These are phyloP conservation scores for Chelon auratus DNA, from an alignment of 2,797 vertebrate genomes.

Conservation along the genomic window DNA sequence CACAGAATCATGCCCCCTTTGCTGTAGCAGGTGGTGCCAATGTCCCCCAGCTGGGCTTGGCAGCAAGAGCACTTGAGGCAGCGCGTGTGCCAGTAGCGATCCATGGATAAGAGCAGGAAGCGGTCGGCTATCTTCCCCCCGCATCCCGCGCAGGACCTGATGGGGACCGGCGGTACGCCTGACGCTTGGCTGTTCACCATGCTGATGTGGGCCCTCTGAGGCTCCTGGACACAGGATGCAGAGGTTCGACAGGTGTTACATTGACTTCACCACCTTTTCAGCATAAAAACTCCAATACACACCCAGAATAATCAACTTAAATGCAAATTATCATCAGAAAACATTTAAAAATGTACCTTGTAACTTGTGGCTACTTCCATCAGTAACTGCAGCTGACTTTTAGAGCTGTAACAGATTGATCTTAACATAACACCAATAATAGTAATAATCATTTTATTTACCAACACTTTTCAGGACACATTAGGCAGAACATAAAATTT, in stretches of 20 bases:
- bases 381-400: too few relatives aligned
- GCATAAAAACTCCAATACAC: too few relatives aligned
- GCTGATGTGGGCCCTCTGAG: slow-evolving; percentile 21
- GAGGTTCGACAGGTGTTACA: not conserved
- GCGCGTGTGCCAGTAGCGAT: slow-evolving; percentile 88
- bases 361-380: too few relatives aligned
- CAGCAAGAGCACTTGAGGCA: slow-evolving; percentile 89
- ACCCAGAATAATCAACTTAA: too few relatives aligned
- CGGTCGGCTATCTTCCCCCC: slow-evolving; percentile 86
- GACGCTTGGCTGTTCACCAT: slow-evolving; percentile 86
- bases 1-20: slow-evolving; percentile 88
- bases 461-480: too few relatives aligned
- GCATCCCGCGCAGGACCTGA: slow-evolving; percentile 83
- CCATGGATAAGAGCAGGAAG: slow-evolving; percentile 89
- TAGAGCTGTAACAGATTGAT: too few relatives aligned
- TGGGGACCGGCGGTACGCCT: slow-evolving; percentile 69
- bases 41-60: slow-evolving; percentile 87
- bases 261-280: too few relatives aligned
- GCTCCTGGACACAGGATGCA: not conserved
- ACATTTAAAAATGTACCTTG: too few relatives aligned
- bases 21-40: slow-evolving; percentile 87
- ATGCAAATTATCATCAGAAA: too few relatives aligned
- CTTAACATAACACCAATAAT: too few relatives aligned
- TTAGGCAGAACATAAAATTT: not conserved
- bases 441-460: too few relatives aligned